These are phyloP conservation scores for Pterobdella sp. DNA, from an alignment of 2,888 invertebrate species.

Conservation along the genomic window DNA sequence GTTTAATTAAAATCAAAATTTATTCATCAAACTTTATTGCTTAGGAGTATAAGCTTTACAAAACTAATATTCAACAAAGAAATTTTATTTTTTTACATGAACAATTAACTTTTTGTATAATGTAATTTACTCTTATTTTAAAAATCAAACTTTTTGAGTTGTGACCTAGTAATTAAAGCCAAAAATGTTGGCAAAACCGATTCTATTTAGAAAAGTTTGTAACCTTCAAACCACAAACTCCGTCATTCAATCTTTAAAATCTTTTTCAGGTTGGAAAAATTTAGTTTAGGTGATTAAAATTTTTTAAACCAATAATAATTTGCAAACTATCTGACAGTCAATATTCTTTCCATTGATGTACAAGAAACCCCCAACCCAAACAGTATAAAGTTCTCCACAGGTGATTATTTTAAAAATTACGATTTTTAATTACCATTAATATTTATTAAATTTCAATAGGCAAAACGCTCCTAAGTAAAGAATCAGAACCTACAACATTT, in stretches of 20 bases:
- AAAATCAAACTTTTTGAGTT: slow-evolving; percentile 1
- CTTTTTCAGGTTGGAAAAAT: neutral
- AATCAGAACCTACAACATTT: slow-evolving; percentile 11
- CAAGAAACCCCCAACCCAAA: slow-evolving; percentile 99
- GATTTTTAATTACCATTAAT: neutral
- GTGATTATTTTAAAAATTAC: neutral
- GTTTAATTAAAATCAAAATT: no score
- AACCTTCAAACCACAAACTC: neutral
- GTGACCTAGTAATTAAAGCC: no score
- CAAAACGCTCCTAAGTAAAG: neutral
- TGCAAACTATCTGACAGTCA: no score
- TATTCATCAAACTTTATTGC: no score
- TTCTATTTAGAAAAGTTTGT: no score
- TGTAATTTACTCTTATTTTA: no score
- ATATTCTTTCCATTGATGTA: slow-evolving; percentile 73
- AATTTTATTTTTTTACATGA: no score
- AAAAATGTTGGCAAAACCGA: no score
- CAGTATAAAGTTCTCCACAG: slow-evolving; percentile 70
- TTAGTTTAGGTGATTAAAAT: neutral
- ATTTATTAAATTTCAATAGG: neutral
- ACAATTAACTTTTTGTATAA: no score
- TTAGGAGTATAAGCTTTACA: no score
- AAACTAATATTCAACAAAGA: no score
- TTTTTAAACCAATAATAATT: no score
- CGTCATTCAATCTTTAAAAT: neutral